Conservation (phyloP, 2,888 invertebrate genomes). For the Tuberolachnus salignus region DNA sequence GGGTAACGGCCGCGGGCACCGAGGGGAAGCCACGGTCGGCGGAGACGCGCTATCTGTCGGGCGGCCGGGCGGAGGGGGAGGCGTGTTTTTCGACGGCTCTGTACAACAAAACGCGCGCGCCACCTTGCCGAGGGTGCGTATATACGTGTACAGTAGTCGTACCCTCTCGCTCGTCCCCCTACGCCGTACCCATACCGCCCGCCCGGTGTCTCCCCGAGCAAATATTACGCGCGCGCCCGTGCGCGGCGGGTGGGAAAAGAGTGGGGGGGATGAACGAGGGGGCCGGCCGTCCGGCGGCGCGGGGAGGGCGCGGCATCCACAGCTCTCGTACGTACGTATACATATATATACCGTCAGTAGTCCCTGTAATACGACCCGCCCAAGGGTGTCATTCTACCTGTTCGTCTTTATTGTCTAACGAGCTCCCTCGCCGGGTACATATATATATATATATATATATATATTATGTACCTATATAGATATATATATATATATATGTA, state of each 20-base stretch:
- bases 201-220: background rate
- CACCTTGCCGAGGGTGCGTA: constrained; percentile 19
- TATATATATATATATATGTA: background rate
- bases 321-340: too few relatives aligned
- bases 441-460: too few relatives aligned
- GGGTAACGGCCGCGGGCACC: background rate
- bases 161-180: background rate
- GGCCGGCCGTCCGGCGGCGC: too few relatives aligned
- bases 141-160: background rate
- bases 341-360: constrained; percentile 3
- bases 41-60: background rate
- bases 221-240: background rate
- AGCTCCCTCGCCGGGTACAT: constrained; percentile 28
- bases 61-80: background rate
- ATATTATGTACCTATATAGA: too few relatives aligned
- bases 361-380: constrained; percentile 47
- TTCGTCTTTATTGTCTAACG: constrained; percentile 55
- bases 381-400: constrained; percentile 56
- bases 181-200: background rate
- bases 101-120: constrained; percentile 17
- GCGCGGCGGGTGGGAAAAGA: background rate
- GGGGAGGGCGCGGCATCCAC: too few relatives aligned
- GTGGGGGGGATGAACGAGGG: too few relatives aligned
- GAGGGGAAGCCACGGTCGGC: too few relatives aligned
- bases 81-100: constrained; percentile 47